phyloP scores from a whole-genome alignment of 2,113 vertebrate genomes.

The Prochilodus magdalenae region DNA sequence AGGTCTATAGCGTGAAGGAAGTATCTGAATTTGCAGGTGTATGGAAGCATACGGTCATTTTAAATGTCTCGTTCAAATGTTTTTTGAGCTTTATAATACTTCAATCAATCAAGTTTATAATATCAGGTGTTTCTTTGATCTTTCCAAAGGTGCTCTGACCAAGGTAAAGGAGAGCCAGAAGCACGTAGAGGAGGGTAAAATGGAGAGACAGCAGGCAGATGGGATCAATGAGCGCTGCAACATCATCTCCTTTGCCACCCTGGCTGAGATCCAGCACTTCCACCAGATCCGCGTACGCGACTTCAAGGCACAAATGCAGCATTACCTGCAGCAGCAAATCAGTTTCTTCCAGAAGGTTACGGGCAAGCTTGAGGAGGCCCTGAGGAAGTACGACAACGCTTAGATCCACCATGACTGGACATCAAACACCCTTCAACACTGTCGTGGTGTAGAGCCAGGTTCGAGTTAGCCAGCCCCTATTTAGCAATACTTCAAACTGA shows the following conservation, averaged over 20 bases:
- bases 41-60: no score
- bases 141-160: slow-evolving; percentile 88
- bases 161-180: slow-evolving; percentile 97
- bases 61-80: no score
- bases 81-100: background rate
- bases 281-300: slow-evolving; percentile 94
- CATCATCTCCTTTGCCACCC: slow-evolving; percentile 96
- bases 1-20: no score
- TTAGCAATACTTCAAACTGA: slow-evolving; percentile 32
- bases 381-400: slow-evolving; percentile 92
- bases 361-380: slow-evolving; percentile 92
- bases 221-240: slow-evolving; percentile 96
- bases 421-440: background rate
- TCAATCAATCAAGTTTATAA: background rate
- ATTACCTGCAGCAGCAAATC: slow-evolving; percentile 96
- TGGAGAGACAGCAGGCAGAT: slow-evolving; percentile 90
- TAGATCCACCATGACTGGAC: slow-evolving; percentile 65
- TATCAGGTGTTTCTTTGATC: slow-evolving; percentile 37
- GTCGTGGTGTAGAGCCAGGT: slow-evolving; percentile 24
- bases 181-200: slow-evolving; percentile 96
- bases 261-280: slow-evolving; percentile 98
- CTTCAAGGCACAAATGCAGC: slow-evolving; percentile 96
- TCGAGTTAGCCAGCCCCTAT: slow-evolving; percentile 34
- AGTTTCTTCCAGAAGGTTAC: slow-evolving; percentile 96
- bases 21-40: no score